Conservation (phyloP, 2,888 invertebrate genomes). For the Stenodera caucasica region DNA sequence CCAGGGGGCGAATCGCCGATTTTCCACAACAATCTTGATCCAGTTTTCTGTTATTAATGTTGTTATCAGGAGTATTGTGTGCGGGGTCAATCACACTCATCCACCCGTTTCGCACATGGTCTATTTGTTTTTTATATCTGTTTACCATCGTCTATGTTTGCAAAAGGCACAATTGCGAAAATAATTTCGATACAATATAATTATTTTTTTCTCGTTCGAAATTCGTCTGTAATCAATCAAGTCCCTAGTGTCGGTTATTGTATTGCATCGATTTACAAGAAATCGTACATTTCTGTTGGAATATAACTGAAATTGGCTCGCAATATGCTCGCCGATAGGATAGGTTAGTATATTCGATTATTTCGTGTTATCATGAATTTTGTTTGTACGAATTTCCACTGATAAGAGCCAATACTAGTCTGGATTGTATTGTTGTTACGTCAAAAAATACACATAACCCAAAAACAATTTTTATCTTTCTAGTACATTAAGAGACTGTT, state of each 20-base stretch:
- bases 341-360: slow-evolving; percentile 39
- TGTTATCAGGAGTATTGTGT: background rate
- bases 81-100: slow-evolving; percentile 49
- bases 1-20: too few species aligned
- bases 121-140: slow-evolving; percentile 54
- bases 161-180: slow-evolving; percentile 46
- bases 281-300: too few species aligned
- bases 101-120: slow-evolving; percentile 45
- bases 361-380: slow-evolving; percentile 14
- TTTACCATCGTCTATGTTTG: slow-evolving; percentile 51
- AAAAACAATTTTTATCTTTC: slow-evolving; percentile 3
- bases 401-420: slow-evolving; percentile 2
- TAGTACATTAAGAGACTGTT: slow-evolving; percentile 5
- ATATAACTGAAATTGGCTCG: too few species aligned
- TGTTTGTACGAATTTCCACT: slow-evolving; percentile 21
- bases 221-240: background rate
- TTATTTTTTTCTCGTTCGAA: background rate
- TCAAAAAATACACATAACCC: background rate
- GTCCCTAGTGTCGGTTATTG: too few species aligned
- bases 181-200: slow-evolving; percentile 33
- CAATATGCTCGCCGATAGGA: slow-evolving; percentile 36
- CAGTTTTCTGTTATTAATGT: too few species aligned
- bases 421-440: background rate
- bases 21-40: background rate
- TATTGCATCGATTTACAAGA: too few species aligned